Evolutionary conservation across 2,113 vertebrate species (phyloP).

Genomic region (Phoenicopterus ruber): DNA sequence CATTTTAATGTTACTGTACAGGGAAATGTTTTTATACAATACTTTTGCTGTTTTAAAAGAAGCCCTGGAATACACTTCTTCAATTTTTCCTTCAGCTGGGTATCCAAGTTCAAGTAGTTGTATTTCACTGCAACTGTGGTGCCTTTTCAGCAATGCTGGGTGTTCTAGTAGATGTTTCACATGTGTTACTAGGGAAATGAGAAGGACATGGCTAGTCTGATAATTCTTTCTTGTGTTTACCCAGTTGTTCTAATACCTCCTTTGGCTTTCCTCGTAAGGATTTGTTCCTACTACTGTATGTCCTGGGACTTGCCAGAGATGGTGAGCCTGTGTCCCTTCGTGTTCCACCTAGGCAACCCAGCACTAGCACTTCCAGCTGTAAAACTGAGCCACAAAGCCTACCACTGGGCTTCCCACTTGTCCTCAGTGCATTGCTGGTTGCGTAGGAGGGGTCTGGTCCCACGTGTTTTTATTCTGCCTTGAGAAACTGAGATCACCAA

Average conservation of each 20-base stretch:
- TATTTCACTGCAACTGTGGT: not conserved
- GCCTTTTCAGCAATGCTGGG: not conserved
- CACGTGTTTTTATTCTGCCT: not conserved
- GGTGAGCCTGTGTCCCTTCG: not conserved
- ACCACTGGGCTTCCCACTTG: not conserved
- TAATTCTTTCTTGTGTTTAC: not conserved
- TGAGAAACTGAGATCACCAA: not conserved
- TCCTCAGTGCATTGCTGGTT: not conserved
- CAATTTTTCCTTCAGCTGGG: not conserved
- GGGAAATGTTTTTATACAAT: not conserved
- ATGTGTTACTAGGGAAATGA: not conserved
- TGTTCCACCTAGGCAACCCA: not conserved
- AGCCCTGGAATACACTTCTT: not conserved
- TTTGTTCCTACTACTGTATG: not conserved
- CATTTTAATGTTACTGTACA: not conserved
- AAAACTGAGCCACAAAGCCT: not conserved
- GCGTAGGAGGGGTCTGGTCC: not conserved
- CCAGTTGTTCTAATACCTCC: not conserved
- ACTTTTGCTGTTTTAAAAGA: not conserved
- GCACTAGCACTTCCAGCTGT: not conserved
- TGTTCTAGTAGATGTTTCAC: not conserved
- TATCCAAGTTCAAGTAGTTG: not conserved
- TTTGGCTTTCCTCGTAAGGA: not conserved
- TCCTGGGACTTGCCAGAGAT: not conserved
- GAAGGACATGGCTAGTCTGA: not conserved